These are phyloP conservation scores for Sebastes cheni DNA, from an alignment of 2,797 vertebrate genomes.

Conservation along the genomic window DNA sequence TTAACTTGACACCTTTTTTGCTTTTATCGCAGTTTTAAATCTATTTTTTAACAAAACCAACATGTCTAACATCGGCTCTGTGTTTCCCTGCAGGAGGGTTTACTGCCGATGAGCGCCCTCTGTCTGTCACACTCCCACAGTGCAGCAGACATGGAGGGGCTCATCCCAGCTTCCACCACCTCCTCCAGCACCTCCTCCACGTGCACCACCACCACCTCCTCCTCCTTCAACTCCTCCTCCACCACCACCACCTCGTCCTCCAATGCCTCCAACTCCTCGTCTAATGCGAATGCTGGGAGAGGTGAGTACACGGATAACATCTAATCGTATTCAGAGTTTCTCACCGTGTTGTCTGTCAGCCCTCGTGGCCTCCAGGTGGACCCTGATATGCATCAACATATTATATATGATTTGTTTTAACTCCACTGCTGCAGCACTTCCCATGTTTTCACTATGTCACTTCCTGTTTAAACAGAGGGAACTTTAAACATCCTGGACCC, in stretches of 20 bases:
- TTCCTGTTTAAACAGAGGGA: conserved; percentile 52
- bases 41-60: not conserved
- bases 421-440: not conserved
- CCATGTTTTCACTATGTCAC: conserved; percentile 29
- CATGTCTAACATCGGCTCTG: not conserved
- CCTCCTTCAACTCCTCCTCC: conserved; percentile 41
- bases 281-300: conserved; percentile 65
- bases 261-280: not conserved
- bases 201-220: conserved; percentile 35
- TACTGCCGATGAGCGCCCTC: conserved; percentile 93
- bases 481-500: conserved; percentile 52
- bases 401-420: too few relatives aligned
- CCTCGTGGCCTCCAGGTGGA: too few relatives aligned
- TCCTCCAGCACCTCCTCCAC: conserved; percentile 51
- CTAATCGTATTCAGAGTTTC: too few relatives aligned
- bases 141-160: conserved; percentile 96
- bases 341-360: not conserved
- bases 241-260: conserved; percentile 33
- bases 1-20: too few relatives aligned
- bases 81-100: conserved; percentile 82
- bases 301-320: conserved; percentile 76
- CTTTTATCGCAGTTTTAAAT: too few relatives aligned
- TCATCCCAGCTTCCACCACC: conserved; percentile 77
- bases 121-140: conserved; percentile 97
- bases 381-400: too few relatives aligned